A percentile compares a stretch with the other conserved stretches of the same genome.
Conservation (phyloP, 2,888 invertebrate species). For the Epinotia nisella region DNA sequence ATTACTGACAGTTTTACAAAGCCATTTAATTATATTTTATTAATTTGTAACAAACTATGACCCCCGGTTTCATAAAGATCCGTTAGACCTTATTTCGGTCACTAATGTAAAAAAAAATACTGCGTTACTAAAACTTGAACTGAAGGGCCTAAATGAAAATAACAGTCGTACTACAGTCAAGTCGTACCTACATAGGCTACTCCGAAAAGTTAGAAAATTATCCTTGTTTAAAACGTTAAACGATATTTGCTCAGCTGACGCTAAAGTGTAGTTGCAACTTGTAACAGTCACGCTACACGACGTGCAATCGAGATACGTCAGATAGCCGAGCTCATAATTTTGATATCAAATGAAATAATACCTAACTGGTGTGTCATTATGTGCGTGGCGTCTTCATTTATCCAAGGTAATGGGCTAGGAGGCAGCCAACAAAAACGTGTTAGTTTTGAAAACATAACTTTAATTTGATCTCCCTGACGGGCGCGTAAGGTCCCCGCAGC, state of each 20-base stretch:
- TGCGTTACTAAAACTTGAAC: too few species aligned
- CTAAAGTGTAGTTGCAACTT: conserved; percentile 1
- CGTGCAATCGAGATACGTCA: conserved; percentile 30
- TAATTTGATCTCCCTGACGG: too few species aligned
- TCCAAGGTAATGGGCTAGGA: not conserved
- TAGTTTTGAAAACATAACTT: not conserved
- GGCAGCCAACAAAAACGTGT: not conserved
- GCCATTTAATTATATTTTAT: too few species aligned
- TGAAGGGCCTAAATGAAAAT: too few species aligned
- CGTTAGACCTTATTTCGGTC: too few species aligned
- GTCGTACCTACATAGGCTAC: too few species aligned
- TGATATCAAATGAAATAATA: conserved; percentile 24
- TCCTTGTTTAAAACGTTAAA: not conserved
- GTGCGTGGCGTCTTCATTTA: conserved; percentile 15
- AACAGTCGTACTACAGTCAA: too few species aligned
- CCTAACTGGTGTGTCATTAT: conserved; percentile 2
- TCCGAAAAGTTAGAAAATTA: not conserved
- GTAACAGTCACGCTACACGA: conserved; percentile 19
- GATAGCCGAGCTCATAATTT: conserved; percentile 24
- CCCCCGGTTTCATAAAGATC: too few species aligned
- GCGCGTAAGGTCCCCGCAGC: too few species aligned
- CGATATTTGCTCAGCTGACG: conserved; percentile 31
- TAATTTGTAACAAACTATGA: too few species aligned
- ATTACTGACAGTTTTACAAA: too few species aligned
- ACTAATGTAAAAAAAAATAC: too few species aligned